Evolutionary conservation across 2,888 invertebrate species (phyloP), one percentile per base, ranked within the genome.

Genomic region (Tinea semifulvella): DNA sequence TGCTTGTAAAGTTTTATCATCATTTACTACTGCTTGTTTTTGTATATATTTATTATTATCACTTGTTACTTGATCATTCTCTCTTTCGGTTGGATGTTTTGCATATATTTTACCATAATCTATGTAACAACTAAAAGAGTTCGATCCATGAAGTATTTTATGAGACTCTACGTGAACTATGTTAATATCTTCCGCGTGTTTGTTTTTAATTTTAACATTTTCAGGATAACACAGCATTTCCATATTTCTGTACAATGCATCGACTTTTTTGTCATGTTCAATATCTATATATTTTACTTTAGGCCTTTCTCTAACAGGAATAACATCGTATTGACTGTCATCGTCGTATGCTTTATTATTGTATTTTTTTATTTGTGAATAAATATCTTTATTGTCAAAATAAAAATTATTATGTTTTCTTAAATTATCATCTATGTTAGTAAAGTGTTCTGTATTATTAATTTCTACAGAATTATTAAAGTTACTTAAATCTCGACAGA

Each of bases 291-390:
- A 46, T 51, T 59, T 63, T 3, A 16, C 10, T 39, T 50, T 13
- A 1, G 63, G 42, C 19, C 60, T 63, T 50, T 77, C 76, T 52
- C 62, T 76, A 2, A 77, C 76, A 1, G 77, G 77, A 14, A 70
- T 50, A 13, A 75, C 49, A 49, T 79, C 79, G 39, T 75, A 75
- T 6, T 10, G 6, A 19, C n/a, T 19, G n/a, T 8, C 10, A 20
- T 39, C n/a, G n/a, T n/a, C n/a, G n/a, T n/a, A n/a, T n/a, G n/a
- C n/a, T n/a, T n/a, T 11, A 4, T 28, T 11, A 11, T 11, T 28
- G 28, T 11, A 28, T 28, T n/a, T n/a, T n/a, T n/a, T n/a, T n/a
- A n/a, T n/a, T n/a, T n/a, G n/a, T n/a, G n/a, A n/a, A n/a, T n/a
- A n/a, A 7, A n/a, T 11, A 6, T n/a, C 10, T 28, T 28, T 28